These are phyloP conservation scores for Sorex maritimensis DNA, from an alignment of 2,797 vertebrate genomes.

Conservation along the genomic window DNA sequence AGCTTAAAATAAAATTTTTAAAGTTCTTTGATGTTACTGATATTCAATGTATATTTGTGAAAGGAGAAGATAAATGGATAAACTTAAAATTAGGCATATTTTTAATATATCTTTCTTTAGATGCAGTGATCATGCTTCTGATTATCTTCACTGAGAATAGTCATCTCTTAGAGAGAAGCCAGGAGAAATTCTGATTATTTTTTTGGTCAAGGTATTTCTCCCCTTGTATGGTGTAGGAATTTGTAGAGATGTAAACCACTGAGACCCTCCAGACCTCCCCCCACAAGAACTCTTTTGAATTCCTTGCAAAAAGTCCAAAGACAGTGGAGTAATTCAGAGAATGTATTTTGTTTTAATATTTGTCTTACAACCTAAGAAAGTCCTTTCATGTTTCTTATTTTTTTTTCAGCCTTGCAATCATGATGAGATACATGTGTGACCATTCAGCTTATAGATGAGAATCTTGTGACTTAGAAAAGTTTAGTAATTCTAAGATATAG, in stretches of 20 bases:
- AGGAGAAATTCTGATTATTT: constrained; percentile 32
- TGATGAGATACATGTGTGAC: constrained; percentile 10
- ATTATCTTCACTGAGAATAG: not conserved
- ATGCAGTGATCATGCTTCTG: not conserved
- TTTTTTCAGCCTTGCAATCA: constrained; percentile 24
- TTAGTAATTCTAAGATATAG: constrained; percentile 42
- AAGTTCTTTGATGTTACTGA: constrained; percentile 45
- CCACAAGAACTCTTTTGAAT: constrained; percentile 35
- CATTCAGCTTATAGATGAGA: constrained; percentile 55
- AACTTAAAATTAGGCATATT: constrained; percentile 34
- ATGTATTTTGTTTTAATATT: constrained; percentile 63
- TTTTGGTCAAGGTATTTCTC: not conserved
- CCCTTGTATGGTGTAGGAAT: not conserved
- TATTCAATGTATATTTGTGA: constrained; percentile 30
- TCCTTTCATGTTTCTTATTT: constrained; percentile 30
- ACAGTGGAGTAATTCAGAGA: constrained; percentile 56
- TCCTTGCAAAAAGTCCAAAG: constrained; percentile 31
- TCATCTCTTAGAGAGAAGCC: constrained; percentile 12
- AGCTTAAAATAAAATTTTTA: not conserved
- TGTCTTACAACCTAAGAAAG: constrained; percentile 48
- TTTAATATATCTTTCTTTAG: constrained; percentile 16
- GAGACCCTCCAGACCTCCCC: too few relatives aligned
- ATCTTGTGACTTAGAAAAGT: constrained; percentile 59
- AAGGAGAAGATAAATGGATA: constrained; percentile 26
- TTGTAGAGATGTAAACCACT: not conserved